Evolutionary conservation across 2,113 vertebrate genomes (phyloP).

Genomic region (Alaudala cheleensis): DNA sequence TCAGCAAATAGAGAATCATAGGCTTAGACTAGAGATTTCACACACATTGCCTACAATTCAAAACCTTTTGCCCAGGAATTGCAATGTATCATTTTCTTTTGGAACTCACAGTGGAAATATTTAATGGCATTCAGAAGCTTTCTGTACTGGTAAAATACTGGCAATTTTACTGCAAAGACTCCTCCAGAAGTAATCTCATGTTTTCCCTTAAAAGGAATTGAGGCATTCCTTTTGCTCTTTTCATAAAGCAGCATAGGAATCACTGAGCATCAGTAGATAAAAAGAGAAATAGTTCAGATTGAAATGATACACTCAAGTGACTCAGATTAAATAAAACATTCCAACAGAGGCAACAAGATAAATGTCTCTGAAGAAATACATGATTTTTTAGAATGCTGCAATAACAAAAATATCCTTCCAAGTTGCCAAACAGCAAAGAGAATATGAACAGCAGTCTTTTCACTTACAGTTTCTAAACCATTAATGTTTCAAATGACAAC

Average conservation of each 20-base stretch:
- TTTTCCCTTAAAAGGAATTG: slow-evolving; percentile 34
- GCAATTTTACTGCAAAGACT: background rate
- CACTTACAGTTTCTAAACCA: background rate
- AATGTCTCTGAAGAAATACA: background rate
- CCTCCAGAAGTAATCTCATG: background rate
- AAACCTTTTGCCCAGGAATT: background rate
- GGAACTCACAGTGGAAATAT: background rate
- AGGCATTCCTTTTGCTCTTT: slow-evolving; percentile 19
- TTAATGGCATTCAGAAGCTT: background rate
- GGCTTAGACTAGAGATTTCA: background rate
- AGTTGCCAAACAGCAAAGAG: background rate
- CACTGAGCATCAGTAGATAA: background rate
- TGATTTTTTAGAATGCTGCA: background rate
- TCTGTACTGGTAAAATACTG: background rate
- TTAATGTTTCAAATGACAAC: background rate
- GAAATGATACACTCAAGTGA: background rate
- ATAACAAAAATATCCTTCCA: background rate
- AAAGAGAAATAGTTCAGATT: background rate
- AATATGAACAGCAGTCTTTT: background rate
- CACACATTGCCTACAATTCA: background rate
- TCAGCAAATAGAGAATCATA: background rate
- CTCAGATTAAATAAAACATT: background rate
- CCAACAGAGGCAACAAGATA: background rate
- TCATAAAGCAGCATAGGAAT: slow-evolving; percentile 17
- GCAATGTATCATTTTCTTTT: background rate